Evolutionary conservation across 2,888 invertebrate species (phyloP).

Genomic region (Acronicta psi): DNA sequence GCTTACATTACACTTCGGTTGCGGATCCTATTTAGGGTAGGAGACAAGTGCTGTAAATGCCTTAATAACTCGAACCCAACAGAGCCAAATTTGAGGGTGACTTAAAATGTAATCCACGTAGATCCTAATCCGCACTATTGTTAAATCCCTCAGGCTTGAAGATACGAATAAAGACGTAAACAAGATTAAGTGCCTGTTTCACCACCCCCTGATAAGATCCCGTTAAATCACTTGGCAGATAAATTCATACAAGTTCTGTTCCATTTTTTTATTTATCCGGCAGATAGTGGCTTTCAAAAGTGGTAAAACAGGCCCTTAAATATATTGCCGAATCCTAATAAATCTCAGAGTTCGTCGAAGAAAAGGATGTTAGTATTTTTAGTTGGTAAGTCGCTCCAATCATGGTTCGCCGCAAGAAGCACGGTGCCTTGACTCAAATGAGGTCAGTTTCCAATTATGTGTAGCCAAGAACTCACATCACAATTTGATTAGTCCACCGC

Average conservation of each 20-base stretch:
- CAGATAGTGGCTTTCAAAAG: too few species aligned
- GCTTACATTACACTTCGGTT: conserved; percentile 36
- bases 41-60: background rate
- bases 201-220: too few species aligned
- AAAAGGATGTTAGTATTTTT: conserved; percentile 5
- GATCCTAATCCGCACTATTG: conserved; percentile 36
- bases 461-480: conserved; percentile 40
- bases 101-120: conserved; percentile 37
- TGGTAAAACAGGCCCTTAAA: too few species aligned
- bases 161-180: conserved; percentile 23
- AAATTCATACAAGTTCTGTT: too few species aligned
- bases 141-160: conserved; percentile 28
- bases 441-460: conserved; percentile 60
- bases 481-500: conserved; percentile 47
- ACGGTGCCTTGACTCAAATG: conserved; percentile 30
- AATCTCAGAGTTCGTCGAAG: conserved; percentile 12
- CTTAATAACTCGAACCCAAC: conserved; percentile 36
- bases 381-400: conserved; percentile 14
- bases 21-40: conserved; percentile 15
- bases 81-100: conserved; percentile 8
- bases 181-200: conserved; percentile 28
- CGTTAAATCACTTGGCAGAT: too few species aligned
- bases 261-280: too few species aligned
- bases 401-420: conserved; percentile 3
- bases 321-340: conserved; percentile 17